phyloP scores from a whole-genome alignment of 2,888 invertebrate species.

The Oxycera nigricornis region DNA sequence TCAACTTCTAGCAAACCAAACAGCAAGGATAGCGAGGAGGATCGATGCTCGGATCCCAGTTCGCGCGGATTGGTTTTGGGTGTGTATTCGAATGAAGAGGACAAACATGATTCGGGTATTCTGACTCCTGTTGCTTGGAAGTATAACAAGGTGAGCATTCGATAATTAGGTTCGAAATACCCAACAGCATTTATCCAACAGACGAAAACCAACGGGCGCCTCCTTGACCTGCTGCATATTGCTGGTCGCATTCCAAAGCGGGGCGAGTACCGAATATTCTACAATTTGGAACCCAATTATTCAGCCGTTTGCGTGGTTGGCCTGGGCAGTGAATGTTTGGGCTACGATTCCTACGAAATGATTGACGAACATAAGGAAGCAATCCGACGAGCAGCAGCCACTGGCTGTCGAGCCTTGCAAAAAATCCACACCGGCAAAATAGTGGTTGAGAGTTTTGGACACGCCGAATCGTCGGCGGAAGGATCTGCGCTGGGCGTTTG shows the following conservation, averaged over 20 bases:
- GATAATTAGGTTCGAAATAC: not conserved
- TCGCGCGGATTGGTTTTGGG: constrained; percentile 68
- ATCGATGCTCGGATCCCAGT: constrained; percentile 57
- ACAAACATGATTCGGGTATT: constrained; percentile 64
- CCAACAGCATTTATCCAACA: not conserved
- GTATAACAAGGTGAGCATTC: constrained; percentile 63
- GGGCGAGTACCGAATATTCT: constrained; percentile 69
- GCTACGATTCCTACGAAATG: constrained; percentile 73
- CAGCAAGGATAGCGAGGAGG: constrained; percentile 39
- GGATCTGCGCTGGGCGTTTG: constrained; percentile 74
- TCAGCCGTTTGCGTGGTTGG: constrained; percentile 77
- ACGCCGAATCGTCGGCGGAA: constrained; percentile 81
- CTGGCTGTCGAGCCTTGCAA: constrained; percentile 67
- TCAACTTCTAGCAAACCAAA: not conserved
- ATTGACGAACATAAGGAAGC: constrained; percentile 78
- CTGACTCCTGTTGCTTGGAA: constrained; percentile 69
- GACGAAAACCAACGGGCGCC: constrained; percentile 62
- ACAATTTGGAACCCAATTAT: constrained; percentile 69
- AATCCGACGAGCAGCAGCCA: constrained; percentile 73
- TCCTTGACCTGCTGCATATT: constrained; percentile 66
- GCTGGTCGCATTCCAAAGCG: constrained; percentile 64
- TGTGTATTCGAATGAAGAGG: constrained; percentile 68
- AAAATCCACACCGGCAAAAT: constrained; percentile 66
- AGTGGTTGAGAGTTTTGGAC: constrained; percentile 75
- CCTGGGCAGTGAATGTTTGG: constrained; percentile 72